Percentiles rank a stretch among this genome's conserved stretches.
phyloP scores from a whole-genome alignment of 2,113 vertebrate genomes.

The Raja brachyura region DNA sequence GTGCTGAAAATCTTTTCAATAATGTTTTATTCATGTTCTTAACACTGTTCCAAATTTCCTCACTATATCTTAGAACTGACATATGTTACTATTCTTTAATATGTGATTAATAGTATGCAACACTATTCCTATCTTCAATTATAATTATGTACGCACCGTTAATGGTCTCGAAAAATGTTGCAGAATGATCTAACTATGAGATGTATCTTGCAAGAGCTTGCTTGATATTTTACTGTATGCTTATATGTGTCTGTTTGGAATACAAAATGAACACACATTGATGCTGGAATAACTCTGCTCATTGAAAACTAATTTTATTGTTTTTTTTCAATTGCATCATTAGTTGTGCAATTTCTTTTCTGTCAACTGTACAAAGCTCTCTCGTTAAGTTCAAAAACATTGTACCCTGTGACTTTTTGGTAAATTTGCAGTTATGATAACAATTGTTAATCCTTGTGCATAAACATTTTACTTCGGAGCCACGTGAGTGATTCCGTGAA shows the following conservation, averaged over 20 bases:
- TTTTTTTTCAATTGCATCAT: background rate
- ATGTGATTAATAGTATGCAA: conserved; percentile 23
- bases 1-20: conserved; percentile 9
- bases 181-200: background rate
- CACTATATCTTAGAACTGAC: conserved; percentile 23
- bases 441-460: conserved; percentile 13
- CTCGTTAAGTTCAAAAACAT: background rate
- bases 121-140: background rate
- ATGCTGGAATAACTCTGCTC: background rate
- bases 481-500: too few relatives aligned
- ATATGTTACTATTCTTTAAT: conserved; percentile 24
- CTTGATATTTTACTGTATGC: background rate
- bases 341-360: background rate
- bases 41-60: conserved; percentile 33
- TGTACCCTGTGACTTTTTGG: background rate
- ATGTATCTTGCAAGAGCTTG: background rate
- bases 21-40: conserved; percentile 30
- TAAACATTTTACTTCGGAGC: too few relatives aligned
- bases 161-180: background rate
- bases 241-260: conserved; percentile 15
- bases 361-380: background rate
- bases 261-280: background rate
- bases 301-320: background rate
- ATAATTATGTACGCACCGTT: background rate
- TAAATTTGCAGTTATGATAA: conserved; percentile 13